Evolutionary conservation across 2,888 invertebrate genomes (phyloP).

Genomic region (Molorchus minor): DNA sequence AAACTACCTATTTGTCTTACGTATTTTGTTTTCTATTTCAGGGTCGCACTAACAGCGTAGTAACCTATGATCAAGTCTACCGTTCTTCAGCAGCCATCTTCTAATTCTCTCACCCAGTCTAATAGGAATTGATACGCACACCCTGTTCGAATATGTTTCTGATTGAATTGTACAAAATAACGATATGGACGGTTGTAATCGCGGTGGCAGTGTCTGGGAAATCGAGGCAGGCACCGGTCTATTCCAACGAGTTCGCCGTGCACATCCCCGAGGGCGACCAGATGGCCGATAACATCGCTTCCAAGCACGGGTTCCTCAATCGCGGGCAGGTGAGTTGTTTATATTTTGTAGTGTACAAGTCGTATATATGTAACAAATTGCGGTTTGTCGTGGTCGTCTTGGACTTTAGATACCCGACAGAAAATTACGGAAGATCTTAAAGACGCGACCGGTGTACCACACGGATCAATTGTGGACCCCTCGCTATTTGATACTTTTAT

Average conservation of each 20-base stretch:
- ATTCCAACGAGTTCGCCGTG: constrained; percentile 86
- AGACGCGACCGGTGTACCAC: too few species aligned
- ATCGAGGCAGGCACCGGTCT: constrained; percentile 63
- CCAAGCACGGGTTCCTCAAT: constrained; percentile 86
- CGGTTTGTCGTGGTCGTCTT: too few species aligned
- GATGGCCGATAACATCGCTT: constrained; percentile 81
- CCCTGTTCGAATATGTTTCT: constrained; percentile 40
- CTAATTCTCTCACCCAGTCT: constrained; percentile 1
- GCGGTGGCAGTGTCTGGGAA: constrained; percentile 36
- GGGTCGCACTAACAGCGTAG: constrained; percentile 19
- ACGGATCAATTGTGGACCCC: too few species aligned
- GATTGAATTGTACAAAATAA: constrained; percentile 44
- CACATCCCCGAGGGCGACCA: constrained; percentile 78
- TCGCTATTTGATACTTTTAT: too few species aligned
- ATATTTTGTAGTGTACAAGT: too few species aligned
- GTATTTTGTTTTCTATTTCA: constrained; percentile 22
- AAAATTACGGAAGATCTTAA: too few species aligned
- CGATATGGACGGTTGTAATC: constrained; percentile 41
- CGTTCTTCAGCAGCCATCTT: constrained; percentile 18
- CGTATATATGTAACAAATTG: too few species aligned
- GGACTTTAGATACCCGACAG: too few species aligned
- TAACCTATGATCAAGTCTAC: constrained; percentile 28
- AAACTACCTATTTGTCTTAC: too few species aligned
- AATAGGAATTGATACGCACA: constrained; percentile 14
- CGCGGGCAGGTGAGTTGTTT: constrained; percentile 81